A percentile compares a stretch with the other conserved stretches of the same genome.
These are phyloP conservation scores for Anoncus sp. DNA, from an alignment of 2,888 invertebrate species.

Conservation along the genomic window DNA sequence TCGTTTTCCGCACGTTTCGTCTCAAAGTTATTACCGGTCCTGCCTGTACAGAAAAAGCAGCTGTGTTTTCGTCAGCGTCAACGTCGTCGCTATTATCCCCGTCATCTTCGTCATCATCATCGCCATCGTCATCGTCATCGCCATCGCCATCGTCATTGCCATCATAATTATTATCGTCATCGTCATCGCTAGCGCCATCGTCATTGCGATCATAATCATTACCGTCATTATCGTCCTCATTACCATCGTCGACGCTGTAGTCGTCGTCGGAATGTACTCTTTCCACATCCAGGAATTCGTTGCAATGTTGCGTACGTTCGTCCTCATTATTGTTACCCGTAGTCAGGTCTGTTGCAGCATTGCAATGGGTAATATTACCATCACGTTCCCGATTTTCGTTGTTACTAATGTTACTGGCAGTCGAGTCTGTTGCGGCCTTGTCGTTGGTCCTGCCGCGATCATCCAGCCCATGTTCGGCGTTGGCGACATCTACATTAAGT, in stretches of 20 bases:
- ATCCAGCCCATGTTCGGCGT: too few relatives aligned
- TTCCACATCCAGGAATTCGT: slow-evolving; percentile 19
- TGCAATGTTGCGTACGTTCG: too few relatives aligned
- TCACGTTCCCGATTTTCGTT: slow-evolving; percentile 14
- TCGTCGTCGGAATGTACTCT: too few relatives aligned
- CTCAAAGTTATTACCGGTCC: slow-evolving; percentile 32
- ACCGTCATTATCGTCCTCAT: background rate
- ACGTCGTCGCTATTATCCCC: background rate
- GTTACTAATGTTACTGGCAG: slow-evolving; percentile 6
- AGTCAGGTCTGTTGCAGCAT: too few relatives aligned
- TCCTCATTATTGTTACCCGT: slow-evolving; percentile 1
- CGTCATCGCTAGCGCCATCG: too few relatives aligned
- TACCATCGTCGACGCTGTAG: too few relatives aligned
- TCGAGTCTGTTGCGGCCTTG: slow-evolving; percentile 2
- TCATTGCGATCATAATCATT: too few relatives aligned
- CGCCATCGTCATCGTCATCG: background rate
- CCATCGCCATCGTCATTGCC: background rate
- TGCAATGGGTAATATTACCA: background rate
- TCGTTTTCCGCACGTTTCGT: slow-evolving; percentile 25
- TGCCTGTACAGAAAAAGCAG: slow-evolving; percentile 24
- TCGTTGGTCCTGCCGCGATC: too few relatives aligned
- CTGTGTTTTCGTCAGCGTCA: slow-evolving; percentile 12
- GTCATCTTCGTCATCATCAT: slow-evolving; percentile 1
- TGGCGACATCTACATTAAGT: too few relatives aligned
- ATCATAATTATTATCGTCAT: background rate